Evolutionary conservation across 2,888 invertebrate genomes (phyloP).

Genomic region (Nomada lathburiana): DNA sequence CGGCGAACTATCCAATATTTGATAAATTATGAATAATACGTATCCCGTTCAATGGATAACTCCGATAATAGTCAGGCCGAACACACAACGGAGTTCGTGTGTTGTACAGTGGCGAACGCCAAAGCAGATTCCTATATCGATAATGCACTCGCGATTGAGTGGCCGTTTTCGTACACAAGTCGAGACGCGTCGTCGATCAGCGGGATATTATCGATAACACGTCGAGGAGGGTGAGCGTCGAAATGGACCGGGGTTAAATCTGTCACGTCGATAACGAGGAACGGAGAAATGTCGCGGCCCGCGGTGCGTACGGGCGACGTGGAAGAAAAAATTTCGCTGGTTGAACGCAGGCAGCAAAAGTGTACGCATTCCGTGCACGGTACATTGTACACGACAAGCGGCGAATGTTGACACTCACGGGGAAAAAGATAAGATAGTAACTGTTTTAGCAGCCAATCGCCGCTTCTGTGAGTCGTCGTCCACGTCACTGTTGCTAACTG

Average conservation of each 20-base stretch:
- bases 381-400: slow-evolving; percentile 53
- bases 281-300: not conserved
- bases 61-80: not conserved
- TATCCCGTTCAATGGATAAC: not conserved
- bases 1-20: not conserved
- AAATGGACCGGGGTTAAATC: not conserved
- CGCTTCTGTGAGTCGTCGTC: slow-evolving; percentile 58
- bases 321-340: slow-evolving; percentile 15
- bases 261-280: not conserved
- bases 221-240: not conserved
- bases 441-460: slow-evolving; percentile 72
- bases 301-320: not conserved
- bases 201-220: not conserved
- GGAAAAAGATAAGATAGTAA: slow-evolving; percentile 75
- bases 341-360: slow-evolving; percentile 8
- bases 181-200: not conserved
- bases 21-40: not conserved
- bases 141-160: slow-evolving; percentile 12
- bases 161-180: too few species aligned
- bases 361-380: slow-evolving; percentile 29
- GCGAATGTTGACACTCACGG: slow-evolving; percentile 73
- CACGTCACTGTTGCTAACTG: slow-evolving; percentile 70
- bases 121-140: slow-evolving; percentile 4
- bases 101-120: not conserved
- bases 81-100: not conserved